Conservation (phyloP, 64 coral and sea anemone species). For the Pachyseris speciosa region DNA sequence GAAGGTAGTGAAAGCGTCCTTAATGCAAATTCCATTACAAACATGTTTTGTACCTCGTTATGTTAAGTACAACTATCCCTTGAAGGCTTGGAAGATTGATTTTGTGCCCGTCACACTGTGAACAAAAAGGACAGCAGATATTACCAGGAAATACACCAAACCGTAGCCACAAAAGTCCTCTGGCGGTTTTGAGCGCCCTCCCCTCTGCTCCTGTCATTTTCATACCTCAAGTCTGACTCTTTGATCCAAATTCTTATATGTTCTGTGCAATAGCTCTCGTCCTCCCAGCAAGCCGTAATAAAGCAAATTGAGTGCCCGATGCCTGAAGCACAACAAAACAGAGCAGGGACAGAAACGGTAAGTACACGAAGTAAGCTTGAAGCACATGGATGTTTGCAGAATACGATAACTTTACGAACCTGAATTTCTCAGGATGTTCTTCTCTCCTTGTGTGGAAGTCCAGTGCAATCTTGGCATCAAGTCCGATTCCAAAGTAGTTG, state of each 20-base stretch:
- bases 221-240: conserved; percentile 92
- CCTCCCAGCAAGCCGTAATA: conserved; percentile 96
- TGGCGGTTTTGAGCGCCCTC: neutral
- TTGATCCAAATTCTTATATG: conserved; percentile 98
- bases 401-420: conserved; percentile 20
- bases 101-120: conserved; percentile 93
- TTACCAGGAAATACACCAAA: neutral
- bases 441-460: conserved; percentile 96
- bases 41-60: conserved; percentile 78
- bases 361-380: neutral
- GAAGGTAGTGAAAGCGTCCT: no score
- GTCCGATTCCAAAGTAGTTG: conserved; percentile 96
- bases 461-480: conserved; percentile 91
- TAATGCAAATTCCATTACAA: no score
- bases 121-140: neutral
- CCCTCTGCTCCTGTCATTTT: neutral
- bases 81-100: conserved; percentile 94
- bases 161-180: no score
- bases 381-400: neutral
- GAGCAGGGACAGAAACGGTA: neutral
- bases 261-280: conserved; percentile 92
- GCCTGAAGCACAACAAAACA: conserved; percentile 30
- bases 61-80: conserved; percentile 98
- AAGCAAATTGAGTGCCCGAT: conserved; percentile 87
- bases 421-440: conserved; percentile 96